Evolutionary conservation across 2,113 vertebrate genomes (phyloP).

Genomic region (Halichoeres trimaculatus): DNA sequence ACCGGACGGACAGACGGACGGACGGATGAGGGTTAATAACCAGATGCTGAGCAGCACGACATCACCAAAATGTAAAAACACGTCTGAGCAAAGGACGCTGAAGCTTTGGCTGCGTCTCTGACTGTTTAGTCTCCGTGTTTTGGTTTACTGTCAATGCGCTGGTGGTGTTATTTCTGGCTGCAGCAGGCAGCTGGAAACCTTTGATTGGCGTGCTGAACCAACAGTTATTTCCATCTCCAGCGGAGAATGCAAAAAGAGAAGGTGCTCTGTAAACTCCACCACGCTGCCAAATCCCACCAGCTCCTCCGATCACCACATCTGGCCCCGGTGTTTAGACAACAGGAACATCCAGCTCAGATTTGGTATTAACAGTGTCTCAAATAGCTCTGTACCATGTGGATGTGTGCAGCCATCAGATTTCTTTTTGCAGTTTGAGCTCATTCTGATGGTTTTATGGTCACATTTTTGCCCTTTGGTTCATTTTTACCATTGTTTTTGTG

Average conservation of each 20-base stretch:
- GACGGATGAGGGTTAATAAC: conserved; percentile 64
- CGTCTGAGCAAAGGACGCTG: too few species aligned
- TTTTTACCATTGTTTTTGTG: neutral
- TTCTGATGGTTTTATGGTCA: neutral
- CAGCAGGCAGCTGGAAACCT: neutral
- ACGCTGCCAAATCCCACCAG: neutral
- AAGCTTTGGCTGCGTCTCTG: neutral
- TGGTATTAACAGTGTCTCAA: neutral
- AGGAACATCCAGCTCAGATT: neutral
- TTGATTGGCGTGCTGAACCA: neutral
- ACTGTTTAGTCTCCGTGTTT: neutral
- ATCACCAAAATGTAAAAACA: too few species aligned
- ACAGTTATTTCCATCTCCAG: neutral
- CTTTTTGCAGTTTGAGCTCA: neutral
- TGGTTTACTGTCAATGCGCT: neutral
- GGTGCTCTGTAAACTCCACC: neutral
- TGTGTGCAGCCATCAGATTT: neutral
- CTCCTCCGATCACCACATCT: neutral
- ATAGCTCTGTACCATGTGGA: neutral
- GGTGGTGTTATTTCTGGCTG: neutral
- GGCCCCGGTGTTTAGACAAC: neutral
- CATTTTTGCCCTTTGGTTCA: neutral
- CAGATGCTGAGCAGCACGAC: conserved; percentile 56
- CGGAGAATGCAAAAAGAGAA: neutral
- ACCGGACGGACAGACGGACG: conserved; percentile 23